Base-by-base conservation (phyloP, 37 sponge, comb jelly and placozoan genomes). In the Axinella damicornis region DNA sequence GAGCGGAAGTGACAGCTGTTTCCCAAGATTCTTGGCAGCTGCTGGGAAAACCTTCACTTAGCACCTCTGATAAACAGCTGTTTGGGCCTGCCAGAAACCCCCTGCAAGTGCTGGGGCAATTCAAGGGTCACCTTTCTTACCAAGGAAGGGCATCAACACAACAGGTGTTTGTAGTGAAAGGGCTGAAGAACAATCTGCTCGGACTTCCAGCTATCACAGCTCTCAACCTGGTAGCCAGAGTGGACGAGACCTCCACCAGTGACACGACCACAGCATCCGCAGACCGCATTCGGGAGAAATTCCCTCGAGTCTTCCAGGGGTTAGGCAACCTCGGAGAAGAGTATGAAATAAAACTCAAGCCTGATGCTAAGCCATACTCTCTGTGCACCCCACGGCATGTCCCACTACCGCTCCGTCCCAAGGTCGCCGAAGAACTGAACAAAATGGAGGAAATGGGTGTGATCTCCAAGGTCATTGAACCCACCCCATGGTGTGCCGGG, bases 361-460 rank as follows among this genome's bases (percentile, higher is more conserved):
- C 75, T 27, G 84, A 84, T 53, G 84, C 76, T 14, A 37, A 52
- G 33, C 84, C 76, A 22, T 84, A 53, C 40, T 41, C 84, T 31
- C 60, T 77, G 38, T 35, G 22, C 38, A 71, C 58, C 57, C n/a
- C n/a, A n/a, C n/a, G n/a, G n/a, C n/a, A n/a, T n/a, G n/a, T n/a
- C n/a, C n/a, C n/a, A n/a, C n/a, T n/a, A n/a, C n/a, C n/a, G n/a
- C n/a, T n/a, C n/a, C n/a, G n/a, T n/a, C n/a, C n/a, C n/a, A n/a
- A n/a, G n/a, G n/a, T n/a, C n/a, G n/a, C n/a, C n/a, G n/a, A n/a
- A n/a, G n/a, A n/a, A n/a, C n/a, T n/a, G n/a, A n/a, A n/a, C n/a
- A n/a, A n/a, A n/a, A n/a, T n/a, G n/a, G n/a, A n/a, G n/a, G n/a
- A n/a, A n/a, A n/a, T n/a, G n/a, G n/a, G n/a, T n/a, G n/a, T n/a